Conservation (phyloP, 2,113 vertebrate species). For the Mobula birostris region DNA sequence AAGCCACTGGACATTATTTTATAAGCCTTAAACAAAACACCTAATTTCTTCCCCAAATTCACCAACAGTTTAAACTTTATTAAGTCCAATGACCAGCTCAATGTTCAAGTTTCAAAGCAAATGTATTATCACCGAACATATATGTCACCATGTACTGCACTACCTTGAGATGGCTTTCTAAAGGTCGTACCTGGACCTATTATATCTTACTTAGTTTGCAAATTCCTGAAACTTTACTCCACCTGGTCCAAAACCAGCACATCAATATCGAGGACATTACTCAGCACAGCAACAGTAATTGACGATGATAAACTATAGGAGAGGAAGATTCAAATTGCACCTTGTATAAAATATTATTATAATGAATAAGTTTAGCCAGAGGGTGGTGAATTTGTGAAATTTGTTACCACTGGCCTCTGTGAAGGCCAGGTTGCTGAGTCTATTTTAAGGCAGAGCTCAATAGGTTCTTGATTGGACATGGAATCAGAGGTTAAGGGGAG, state of each 20-base stretch:
- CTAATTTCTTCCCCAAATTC: not conserved
- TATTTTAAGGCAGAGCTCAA: too few relatives aligned
- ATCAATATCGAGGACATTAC: not conserved
- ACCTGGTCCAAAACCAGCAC: not conserved
- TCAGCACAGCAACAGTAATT: not conserved
- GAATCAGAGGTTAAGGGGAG: too few relatives aligned
- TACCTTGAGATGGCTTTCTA: too few relatives aligned
- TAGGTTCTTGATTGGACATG: too few relatives aligned
- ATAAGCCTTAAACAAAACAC: not conserved
- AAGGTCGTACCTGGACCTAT: too few relatives aligned
- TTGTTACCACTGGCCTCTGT: too few relatives aligned
- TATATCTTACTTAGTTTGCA: not conserved
- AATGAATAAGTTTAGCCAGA: not conserved
- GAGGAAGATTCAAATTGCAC: not conserved
- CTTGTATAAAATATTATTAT: not conserved
- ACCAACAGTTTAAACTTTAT: not conserved
- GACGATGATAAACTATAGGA: not conserved
- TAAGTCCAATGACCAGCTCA: not conserved
- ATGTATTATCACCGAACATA: too few relatives aligned
- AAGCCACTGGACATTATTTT: too few relatives aligned
- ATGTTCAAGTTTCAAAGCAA: too few relatives aligned
- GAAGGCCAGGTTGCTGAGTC: too few relatives aligned
- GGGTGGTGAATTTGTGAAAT: too few relatives aligned
- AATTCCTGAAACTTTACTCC: not conserved
- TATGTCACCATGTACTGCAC: too few relatives aligned